These are phyloP conservation scores for Xestobium rufovillosum DNA, from an alignment of 2,888 invertebrate genomes.

Conservation along the genomic window DNA sequence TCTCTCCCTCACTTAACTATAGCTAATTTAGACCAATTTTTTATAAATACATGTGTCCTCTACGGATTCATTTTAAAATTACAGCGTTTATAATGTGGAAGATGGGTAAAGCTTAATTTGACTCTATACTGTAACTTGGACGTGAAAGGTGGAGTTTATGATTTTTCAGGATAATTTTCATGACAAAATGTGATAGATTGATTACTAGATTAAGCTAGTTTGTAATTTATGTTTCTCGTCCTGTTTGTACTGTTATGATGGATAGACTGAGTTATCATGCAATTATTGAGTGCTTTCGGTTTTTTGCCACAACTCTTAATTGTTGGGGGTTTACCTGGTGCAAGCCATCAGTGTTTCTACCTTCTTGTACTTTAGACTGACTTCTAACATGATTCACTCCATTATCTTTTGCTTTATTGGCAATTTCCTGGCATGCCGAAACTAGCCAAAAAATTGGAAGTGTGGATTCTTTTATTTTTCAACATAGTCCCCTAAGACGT, in stretches of 20 bases:
- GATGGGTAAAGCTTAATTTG: constrained; percentile 12
- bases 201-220: constrained; percentile 34
- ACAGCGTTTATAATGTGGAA: constrained; percentile 17
- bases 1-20: constrained; percentile 30
- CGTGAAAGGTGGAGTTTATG: constrained; percentile 26
- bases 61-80: constrained; percentile 22
- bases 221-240: constrained; percentile 31
- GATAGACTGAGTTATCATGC: constrained; percentile 35
- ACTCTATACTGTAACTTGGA: constrained; percentile 24
- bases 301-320: constrained; percentile 9
- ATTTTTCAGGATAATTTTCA: constrained; percentile 36
- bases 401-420: too few species aligned
- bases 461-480: too few species aligned
- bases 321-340: too few species aligned
- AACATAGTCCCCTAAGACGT: too few species aligned
- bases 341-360: too few species aligned
- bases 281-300: constrained; percentile 28
- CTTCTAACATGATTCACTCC: too few species aligned
- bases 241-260: constrained; percentile 34
- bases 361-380: too few species aligned
- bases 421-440: too few species aligned
- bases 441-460: too few species aligned
- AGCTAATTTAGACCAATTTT: constrained; percentile 32
- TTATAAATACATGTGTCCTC: constrained; percentile 26
- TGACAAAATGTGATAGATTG: constrained; percentile 40